A percentile compares a stretch with the other conserved stretches of the same genome.
Evolutionary conservation across 2,113 vertebrate species (phyloP).

Genomic region (Piprites chloris): DNA sequence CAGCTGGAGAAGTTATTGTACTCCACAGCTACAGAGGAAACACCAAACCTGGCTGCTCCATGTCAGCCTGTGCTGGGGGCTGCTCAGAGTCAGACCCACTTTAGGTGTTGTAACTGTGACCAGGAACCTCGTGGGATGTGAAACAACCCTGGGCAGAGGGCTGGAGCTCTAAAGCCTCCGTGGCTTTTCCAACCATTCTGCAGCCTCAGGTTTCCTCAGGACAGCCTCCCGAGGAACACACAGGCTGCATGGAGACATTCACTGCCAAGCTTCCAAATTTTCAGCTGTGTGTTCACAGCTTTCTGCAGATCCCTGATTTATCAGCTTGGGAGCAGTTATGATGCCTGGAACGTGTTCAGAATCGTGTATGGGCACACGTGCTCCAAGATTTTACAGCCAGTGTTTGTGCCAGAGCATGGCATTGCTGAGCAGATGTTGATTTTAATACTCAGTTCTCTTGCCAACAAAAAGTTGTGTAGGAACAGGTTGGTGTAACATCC

Average conservation of each 20-base stretch:
- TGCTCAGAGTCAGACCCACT: not conserved
- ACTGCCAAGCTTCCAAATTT: not conserved
- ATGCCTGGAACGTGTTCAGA: not conserved
- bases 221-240: not conserved
- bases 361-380: not conserved
- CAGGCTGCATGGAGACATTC: not conserved
- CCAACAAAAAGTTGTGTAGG: not conserved
- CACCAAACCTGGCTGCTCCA: not conserved
- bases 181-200: not conserved
- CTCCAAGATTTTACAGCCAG: not conserved
- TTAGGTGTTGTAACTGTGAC: not conserved
- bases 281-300: not conserved
- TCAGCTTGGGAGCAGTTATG: not conserved
- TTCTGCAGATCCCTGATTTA: not conserved
- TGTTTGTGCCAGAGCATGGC: not conserved
- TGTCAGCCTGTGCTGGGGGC: not conserved
- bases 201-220: not conserved
- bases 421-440: not conserved
- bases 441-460: not conserved
- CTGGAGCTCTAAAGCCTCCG: not conserved
- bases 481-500: conserved; percentile 24
- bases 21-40: not conserved
- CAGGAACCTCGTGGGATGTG: not conserved
- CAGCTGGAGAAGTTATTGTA: not conserved
- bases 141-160: not conserved